Base-by-base conservation (phyloP, 2,113 vertebrate species). In the Pseudopipra pipra region DNA sequence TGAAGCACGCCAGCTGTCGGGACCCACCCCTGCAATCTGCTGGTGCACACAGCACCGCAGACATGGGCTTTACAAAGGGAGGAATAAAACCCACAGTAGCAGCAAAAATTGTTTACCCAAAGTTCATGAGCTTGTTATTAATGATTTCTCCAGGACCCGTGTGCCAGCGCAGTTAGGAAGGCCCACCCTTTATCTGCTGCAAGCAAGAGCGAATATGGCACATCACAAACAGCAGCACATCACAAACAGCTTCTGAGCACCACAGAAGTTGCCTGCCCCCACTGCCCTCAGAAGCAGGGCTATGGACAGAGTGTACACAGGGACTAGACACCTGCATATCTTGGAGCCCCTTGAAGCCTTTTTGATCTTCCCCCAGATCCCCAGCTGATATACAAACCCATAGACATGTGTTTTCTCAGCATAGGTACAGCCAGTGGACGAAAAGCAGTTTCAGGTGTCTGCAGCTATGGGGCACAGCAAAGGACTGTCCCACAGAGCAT, bases 21-120 rank as follows among this genome's bases (percentile, higher is more conserved):
- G 94, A 87, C 90, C 90, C 90, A 94, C 96, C 97, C 89, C 94
- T 93, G 56, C 97, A 96, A 97, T 96, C 97, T 97, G 96, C 75
- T 68, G 55, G 66, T 71, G 51, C 51, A 51, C 89, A 46, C 67
- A 44, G 87, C 3, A 3, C 70, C 0, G 0, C 75, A 74, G 46
- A 63, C 52, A 39, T 62, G 71, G 83, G 51, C 80, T 96, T 47
- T 81, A 35, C 49, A 77, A 80, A 77, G 43, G 58, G 68, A 84
- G 51, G 23, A 14, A 51, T 70, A 54, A 78, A 85, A 19, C 2
- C 14, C 61, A 47, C 5, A 18, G 71, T 1, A 76, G 68, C 61
- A 59, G 46, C 33, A 76, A 88, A 89, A 92, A 94, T 35, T 87
- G 79, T 95, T 95, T 96, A 93, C 58, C 44, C 73, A 33, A 58